Percentiles rank a stretch among this genome's conserved stretches.
These are phyloP conservation scores for Menura novaehollandiae DNA, from an alignment of 2,113 vertebrate genomes.

Conservation along the genomic window DNA sequence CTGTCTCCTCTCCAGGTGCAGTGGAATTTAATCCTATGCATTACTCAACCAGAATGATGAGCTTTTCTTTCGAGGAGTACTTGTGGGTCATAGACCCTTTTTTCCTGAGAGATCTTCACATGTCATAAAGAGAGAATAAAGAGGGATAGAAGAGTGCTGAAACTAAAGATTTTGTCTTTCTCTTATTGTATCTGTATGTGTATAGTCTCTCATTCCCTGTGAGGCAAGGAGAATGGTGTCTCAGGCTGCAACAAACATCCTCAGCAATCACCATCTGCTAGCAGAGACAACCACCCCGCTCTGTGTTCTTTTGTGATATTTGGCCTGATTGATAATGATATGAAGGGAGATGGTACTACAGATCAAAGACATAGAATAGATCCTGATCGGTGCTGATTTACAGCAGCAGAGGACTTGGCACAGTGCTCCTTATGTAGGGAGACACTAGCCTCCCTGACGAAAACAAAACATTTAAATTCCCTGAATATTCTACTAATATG, in stretches of 20 bases:
- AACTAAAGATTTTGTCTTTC: not conserved
- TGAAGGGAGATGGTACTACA: not conserved
- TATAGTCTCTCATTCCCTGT: not conserved
- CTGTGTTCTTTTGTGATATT: not conserved
- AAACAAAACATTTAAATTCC: constrained; percentile 46
- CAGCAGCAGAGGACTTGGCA: not conserved
- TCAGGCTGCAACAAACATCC: not conserved
- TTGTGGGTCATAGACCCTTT: not conserved
- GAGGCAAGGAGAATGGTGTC: not conserved
- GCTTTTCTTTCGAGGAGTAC: not conserved
- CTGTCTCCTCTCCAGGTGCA: not conserved
- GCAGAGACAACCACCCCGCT: not conserved
- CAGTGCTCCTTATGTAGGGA: not conserved
- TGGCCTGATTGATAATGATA: not conserved
- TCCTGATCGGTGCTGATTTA: not conserved
- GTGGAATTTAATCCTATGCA: not conserved
- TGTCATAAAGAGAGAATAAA: not conserved
- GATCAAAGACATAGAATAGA: not conserved
- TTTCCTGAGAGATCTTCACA: not conserved
- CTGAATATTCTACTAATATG: constrained; percentile 35
- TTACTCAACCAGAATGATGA: not conserved
- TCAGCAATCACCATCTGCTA: not conserved
- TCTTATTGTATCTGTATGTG: not conserved
- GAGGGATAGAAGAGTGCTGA: not conserved
- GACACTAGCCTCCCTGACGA: not conserved